Conservation (phyloP, 2,113 vertebrate genomes). For the Callionymus lyra region DNA sequence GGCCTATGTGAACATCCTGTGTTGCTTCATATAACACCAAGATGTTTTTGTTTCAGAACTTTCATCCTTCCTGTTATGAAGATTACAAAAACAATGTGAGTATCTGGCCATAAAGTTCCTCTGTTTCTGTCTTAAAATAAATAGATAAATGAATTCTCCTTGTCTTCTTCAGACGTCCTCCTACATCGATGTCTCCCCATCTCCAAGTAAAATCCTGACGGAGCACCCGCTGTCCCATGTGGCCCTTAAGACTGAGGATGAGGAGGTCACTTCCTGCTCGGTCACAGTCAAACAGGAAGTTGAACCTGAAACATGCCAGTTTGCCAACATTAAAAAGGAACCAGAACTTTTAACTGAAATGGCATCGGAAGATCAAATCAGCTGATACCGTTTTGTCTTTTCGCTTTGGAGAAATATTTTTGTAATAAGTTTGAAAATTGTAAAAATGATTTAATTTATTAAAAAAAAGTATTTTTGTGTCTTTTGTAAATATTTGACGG, state of each 20-base stretch:
- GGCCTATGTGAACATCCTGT: too few species aligned
- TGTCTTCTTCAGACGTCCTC: slow-evolving; percentile 73
- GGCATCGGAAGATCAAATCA: not conserved
- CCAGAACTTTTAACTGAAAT: slow-evolving; percentile 25
- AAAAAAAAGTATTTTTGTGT: slow-evolving; percentile 98
- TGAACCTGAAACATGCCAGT: slow-evolving; percentile 43
- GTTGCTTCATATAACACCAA: too few species aligned
- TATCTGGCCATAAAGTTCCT: slow-evolving; percentile 12
- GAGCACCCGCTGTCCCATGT: slow-evolving; percentile 81
- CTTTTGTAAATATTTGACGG: not conserved
- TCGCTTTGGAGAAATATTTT: slow-evolving; percentile 72
- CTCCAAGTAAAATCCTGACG: slow-evolving; percentile 82
- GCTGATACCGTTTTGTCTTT: not conserved
- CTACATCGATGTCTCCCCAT: slow-evolving; percentile 83
- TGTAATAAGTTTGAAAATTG: slow-evolving; percentile 68
- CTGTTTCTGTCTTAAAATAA: not conserved
- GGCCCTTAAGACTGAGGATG: slow-evolving; percentile 79
- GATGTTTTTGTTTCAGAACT: slow-evolving; percentile 75
- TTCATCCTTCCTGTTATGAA: slow-evolving; percentile 94
- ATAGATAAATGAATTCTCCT: not conserved
- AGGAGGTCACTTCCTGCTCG: slow-evolving; percentile 37
- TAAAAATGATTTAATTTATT: slow-evolving; percentile 83
- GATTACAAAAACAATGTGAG: slow-evolving; percentile 94
- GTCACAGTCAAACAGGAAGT: slow-evolving; percentile 78
- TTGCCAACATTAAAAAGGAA: slow-evolving; percentile 22